Evolutionary conservation across 2,888 invertebrate genomes (phyloP), one percentile per base, ranked within the genome.

Genomic region (Leptopterna dolabrata): DNA sequence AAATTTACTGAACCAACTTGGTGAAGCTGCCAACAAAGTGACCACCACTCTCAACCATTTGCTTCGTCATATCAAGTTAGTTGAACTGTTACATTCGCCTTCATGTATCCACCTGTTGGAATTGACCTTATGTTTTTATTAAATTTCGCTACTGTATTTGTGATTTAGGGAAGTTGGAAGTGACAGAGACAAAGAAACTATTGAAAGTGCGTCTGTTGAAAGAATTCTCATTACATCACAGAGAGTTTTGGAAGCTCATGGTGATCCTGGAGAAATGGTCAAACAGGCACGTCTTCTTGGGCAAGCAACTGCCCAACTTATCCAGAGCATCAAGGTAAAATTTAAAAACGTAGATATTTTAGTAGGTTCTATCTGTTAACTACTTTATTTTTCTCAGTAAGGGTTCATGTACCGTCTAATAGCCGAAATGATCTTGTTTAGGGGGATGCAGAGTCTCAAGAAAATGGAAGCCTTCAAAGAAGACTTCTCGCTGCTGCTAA

Each of bases 401-500:
- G 11, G 4, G n/a, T 19, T 6, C 55, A 4, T 19, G 11, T 55
- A n/a, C n/a, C 36, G 36, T 36, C n/a, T 19, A 19, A 55, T 4
- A 16, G 55, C 55, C 19, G n/a, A n/a, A 55, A 55, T 55, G 16
- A n/a, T 55, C 11, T 14, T 70, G 55, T 73, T 45, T 29, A 85
- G 91, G 94, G 97, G 76, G 98, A 99, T 91, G 99, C 99, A 0
- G 98, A 98, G 91, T 94, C 94, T 55, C 95, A 97, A 90, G 95
- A 96, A 0, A 96, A 96, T 91, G 95, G 97, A 0, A 98, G 98
- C 86, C 94, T 96, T n/a, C 98, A 98, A 91, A 95, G 97, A 89
- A 94, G 97, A 87, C 92, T 99, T 83, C 92, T 99, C 76, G 97
- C 97, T 0, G 99, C 99, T 0, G 99, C 99, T 19, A 98, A 98